Conservation (phyloP, 2,797 vertebrate species). For the Sphenodon punctatus region DNA sequence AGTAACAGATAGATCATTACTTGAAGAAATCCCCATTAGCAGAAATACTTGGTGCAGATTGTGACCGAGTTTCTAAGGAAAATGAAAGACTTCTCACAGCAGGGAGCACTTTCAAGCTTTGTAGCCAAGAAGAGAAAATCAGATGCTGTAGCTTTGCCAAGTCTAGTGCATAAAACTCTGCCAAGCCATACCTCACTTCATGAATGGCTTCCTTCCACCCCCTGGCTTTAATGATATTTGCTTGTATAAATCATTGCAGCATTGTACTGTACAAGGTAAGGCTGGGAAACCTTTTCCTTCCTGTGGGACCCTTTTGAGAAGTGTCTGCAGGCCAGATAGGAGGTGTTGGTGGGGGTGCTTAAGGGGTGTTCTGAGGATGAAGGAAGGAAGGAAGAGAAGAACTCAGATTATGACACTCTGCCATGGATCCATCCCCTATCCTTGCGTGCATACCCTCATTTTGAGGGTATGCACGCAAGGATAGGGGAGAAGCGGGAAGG, state of each 20-base stretch:
- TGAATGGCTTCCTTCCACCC: neutral
- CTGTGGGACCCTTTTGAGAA: no score
- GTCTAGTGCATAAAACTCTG: neutral
- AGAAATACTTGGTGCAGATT: neutral
- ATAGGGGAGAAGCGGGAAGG: no score
- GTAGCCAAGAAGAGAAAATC: neutral
- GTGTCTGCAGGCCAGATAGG: no score
- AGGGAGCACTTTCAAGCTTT: neutral
- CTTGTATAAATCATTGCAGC: neutral
- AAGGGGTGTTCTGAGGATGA: no score
- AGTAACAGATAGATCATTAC: constrained; percentile 40
- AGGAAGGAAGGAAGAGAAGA: no score
- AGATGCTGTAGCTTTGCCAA: neutral
- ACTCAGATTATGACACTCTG: no score
- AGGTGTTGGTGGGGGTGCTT: no score
- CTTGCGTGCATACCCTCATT: no score
- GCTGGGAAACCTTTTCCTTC: no score
- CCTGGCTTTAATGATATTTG: constrained; percentile 12
- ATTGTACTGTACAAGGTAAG: neutral
- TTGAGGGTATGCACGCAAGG: no score
- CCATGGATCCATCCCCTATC: no score
- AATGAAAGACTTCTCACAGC: neutral
- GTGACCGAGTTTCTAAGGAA: constrained; percentile 12
- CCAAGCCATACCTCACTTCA: neutral
- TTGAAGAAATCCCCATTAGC: constrained; percentile 32